Conservation (phyloP, 2,113 vertebrate genomes). For the Dasypus novemcinctus region DNA sequence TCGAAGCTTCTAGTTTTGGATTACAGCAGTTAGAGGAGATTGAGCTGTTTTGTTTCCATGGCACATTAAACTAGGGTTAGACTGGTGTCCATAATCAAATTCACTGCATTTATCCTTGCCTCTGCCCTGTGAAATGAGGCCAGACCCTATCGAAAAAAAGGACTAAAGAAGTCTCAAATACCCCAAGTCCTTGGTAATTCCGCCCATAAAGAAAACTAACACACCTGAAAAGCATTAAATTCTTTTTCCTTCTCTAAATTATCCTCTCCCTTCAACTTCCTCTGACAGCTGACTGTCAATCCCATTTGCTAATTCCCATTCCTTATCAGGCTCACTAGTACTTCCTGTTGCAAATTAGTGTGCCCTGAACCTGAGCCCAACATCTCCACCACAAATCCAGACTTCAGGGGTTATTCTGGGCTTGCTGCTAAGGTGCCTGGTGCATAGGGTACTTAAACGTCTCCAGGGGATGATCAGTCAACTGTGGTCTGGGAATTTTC, state of each 20-base stretch:
- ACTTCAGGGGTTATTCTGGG: background rate
- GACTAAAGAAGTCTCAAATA: background rate
- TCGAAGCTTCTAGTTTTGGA: background rate
- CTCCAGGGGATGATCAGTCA: background rate
- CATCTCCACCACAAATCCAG: slow-evolving; percentile 23
- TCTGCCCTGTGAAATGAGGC: slow-evolving; percentile 18
- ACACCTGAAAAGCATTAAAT: slow-evolving; percentile 61
- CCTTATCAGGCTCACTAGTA: background rate
- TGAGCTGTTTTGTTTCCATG: slow-evolving; percentile 67
- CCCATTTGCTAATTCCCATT: slow-evolving; percentile 39
- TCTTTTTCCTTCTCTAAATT: slow-evolving; percentile 56
- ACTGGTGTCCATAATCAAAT: slow-evolving; percentile 63
- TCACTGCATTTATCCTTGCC: slow-evolving; percentile 28
- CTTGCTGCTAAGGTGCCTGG: background rate
- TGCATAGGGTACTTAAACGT: background rate
- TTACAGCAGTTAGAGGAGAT: slow-evolving; percentile 52
- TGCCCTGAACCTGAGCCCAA: background rate
- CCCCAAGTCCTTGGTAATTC: background rate
- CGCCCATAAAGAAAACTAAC: slow-evolving; percentile 40
- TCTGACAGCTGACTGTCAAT: slow-evolving; percentile 5
- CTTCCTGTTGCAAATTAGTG: slow-evolving; percentile 52
- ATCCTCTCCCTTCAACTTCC: slow-evolving; percentile 6
- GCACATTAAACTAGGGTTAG: slow-evolving; percentile 57
- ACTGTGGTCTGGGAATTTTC: background rate
- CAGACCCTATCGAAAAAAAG: slow-evolving; percentile 40